These are phyloP conservation scores for Oceanites oceanicus DNA, from an alignment of 2,113 vertebrate genomes.

Conservation along the genomic window DNA sequence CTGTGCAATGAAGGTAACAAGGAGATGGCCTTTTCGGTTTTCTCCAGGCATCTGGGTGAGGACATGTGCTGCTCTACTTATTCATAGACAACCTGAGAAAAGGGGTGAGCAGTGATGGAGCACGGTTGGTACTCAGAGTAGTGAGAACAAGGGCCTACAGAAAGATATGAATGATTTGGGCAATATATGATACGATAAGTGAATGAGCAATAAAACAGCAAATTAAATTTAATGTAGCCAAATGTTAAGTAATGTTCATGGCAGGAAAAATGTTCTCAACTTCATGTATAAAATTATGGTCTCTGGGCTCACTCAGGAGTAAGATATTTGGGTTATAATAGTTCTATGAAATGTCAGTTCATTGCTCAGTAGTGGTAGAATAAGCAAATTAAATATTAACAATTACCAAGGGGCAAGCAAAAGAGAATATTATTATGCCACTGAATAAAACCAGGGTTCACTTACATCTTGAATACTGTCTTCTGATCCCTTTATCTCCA, in stretches of 20 bases:
- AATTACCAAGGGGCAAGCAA: constrained; percentile 15
- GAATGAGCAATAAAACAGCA: constrained; percentile 37
- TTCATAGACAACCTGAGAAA: neutral
- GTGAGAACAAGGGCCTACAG: neutral
- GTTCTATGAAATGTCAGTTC: neutral
- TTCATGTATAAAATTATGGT: neutral
- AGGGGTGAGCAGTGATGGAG: neutral
- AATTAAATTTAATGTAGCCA: constrained; percentile 42
- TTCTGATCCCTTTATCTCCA: neutral
- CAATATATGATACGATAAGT: neutral
- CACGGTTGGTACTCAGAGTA: neutral
- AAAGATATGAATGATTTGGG: neutral
- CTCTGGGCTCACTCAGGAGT: constrained; percentile 31
- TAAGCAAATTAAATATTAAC: constrained; percentile 55
- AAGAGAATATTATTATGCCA: constrained; percentile 2
- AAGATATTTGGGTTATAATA: neutral
- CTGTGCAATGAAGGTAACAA: neutral
- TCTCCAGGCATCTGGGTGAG: neutral
- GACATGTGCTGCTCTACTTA: neutral
- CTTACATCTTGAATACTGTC: neutral
- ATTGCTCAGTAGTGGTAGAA: neutral
- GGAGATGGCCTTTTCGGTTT: neutral
- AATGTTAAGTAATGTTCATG: constrained; percentile 1
- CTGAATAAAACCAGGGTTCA: neutral
- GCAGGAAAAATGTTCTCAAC: constrained; percentile 35